Percentiles rank a stretch among this genome's conserved stretches.
These are phyloP conservation scores for Ceyx cyanopectus DNA, from an alignment of 2,113 vertebrate species.

Conservation along the genomic window DNA sequence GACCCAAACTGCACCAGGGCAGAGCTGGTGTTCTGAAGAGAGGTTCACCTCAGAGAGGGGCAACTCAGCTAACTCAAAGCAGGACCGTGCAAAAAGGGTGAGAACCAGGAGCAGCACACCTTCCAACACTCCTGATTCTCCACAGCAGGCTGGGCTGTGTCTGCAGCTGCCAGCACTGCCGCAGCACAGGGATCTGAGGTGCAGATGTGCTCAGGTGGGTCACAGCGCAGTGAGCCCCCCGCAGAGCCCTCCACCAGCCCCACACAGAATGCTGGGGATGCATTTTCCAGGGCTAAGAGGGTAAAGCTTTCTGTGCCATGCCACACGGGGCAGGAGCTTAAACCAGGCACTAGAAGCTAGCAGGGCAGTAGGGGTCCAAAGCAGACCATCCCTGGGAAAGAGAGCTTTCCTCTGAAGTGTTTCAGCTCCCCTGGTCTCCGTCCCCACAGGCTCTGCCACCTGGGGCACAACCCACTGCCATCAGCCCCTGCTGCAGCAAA, in stretches of 20 bases:
- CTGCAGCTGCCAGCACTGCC: neutral
- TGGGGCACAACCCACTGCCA: rapidly evolving
- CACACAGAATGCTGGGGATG: neutral
- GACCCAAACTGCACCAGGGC: too few species aligned
- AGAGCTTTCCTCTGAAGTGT: neutral
- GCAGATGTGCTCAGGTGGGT: rapidly evolving
- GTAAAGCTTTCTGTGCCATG: neutral
- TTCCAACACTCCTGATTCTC: neutral
- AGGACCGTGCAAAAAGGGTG: neutral
- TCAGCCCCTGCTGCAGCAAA: neutral
- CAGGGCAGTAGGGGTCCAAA: neutral
- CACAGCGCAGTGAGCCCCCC: neutral
- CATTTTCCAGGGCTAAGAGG: rapidly evolving
- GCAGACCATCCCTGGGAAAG: neutral
- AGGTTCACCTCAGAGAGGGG: neutral
- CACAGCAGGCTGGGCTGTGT: rapidly evolving
- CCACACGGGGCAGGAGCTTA: neutral
- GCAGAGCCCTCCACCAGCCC: neutral
- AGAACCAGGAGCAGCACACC: neutral
- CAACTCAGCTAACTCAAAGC: too few species aligned
- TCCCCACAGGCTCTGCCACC: rapidly evolving
- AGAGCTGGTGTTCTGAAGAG: neutral
- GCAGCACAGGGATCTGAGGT: rapidly evolving
- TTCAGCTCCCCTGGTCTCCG: rapidly evolving
- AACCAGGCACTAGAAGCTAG: neutral